Conservation (phyloP, 2,797 vertebrate species). For the Rhabdophis nuchalis region DNA sequence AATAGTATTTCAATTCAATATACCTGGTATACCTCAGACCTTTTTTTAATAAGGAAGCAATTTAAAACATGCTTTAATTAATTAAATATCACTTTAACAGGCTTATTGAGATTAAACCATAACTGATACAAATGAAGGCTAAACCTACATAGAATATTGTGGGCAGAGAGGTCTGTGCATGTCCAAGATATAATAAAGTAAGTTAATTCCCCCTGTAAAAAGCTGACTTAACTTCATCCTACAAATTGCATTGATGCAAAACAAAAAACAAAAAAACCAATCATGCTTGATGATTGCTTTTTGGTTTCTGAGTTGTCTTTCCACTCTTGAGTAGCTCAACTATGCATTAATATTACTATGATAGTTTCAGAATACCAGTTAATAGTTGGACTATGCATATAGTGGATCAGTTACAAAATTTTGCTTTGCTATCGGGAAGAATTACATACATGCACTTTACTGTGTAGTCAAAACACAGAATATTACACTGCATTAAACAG, state of each 20-base stretch:
- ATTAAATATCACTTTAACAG: not conserved
- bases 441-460: not conserved
- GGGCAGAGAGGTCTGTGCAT: not conserved
- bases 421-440: not conserved
- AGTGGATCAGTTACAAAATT: not conserved
- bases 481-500: not conserved
- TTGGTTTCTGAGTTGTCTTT: not conserved
- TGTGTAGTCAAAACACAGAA: not conserved
- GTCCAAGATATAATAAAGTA: not conserved
- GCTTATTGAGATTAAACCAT: not conserved
- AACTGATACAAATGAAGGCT: not conserved
- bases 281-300: not conserved
- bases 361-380: not conserved
- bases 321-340: not conserved
- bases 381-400: not conserved
- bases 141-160: not conserved
- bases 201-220: not conserved
- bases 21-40: not conserved
- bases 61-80: not conserved
- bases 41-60: not conserved
- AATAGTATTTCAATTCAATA: conserved; percentile 4
- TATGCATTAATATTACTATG: not conserved
- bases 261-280: not conserved
- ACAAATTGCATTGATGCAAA: not conserved
- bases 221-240: not conserved